Conservation (phyloP, 2,113 vertebrate species). For the Halcyon malimbica region DNA sequence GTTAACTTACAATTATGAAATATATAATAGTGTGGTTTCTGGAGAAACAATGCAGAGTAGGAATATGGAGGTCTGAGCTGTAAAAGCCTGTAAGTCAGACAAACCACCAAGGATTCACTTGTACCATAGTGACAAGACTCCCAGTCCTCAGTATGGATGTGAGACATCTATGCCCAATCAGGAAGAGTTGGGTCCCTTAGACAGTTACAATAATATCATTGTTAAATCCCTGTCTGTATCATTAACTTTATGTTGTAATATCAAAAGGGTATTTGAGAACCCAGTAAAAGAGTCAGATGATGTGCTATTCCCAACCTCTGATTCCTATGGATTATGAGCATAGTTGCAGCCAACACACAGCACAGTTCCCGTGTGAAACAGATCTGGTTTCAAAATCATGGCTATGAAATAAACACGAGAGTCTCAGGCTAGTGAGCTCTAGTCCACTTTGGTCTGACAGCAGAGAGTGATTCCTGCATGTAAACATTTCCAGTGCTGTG, state of each 20-base stretch:
- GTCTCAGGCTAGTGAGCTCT: neutral
- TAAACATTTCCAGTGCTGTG: neutral
- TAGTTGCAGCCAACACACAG: neutral
- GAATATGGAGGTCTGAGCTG: neutral
- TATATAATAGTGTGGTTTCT: neutral
- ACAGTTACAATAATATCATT: neutral
- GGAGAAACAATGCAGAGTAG: neutral
- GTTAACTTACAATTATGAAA: neutral
- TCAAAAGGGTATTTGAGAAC: neutral
- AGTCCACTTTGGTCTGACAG: neutral
- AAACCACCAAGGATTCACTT: neutral
- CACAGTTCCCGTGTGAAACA: neutral
- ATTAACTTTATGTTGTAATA: conserved; percentile 27
- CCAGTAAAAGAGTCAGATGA: conserved; percentile 5
- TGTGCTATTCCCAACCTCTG: neutral
- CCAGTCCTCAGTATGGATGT: neutral
- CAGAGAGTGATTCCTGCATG: neutral
- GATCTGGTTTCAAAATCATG: neutral
- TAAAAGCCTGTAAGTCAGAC: neutral
- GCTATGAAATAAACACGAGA: neutral
- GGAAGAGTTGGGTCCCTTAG: neutral
- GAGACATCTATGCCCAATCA: rapidly evolving
- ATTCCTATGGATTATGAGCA: neutral
- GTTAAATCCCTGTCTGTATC: neutral
- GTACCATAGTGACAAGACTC: neutral